phyloP scores from a whole-genome alignment of 2,797 vertebrate genomes.

The Spizella passerina region DNA sequence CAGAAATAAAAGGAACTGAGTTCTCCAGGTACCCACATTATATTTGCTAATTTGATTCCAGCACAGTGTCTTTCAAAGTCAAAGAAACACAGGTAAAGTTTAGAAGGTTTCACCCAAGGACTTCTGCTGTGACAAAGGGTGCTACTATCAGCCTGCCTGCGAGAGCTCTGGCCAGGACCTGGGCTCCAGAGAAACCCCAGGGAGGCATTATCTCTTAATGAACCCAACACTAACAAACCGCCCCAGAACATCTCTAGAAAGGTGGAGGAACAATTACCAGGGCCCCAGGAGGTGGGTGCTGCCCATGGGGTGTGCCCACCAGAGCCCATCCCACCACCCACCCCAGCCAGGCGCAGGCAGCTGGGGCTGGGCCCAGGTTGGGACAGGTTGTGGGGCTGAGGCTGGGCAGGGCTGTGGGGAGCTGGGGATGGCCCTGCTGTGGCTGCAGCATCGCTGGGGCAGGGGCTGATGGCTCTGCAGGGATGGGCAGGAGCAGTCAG shows the following conservation, averaged over 20 bases:
- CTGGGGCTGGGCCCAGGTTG: accelerated
- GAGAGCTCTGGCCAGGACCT: not conserved
- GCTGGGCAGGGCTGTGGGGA: not conserved
- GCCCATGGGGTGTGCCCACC: not conserved
- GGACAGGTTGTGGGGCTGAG: not conserved
- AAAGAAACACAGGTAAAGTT: not conserved
- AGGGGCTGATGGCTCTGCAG: not conserved
- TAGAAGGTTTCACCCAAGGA: not conserved
- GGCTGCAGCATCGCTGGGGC: accelerated
- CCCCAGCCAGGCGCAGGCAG: accelerated
- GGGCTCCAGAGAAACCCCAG: not conserved
- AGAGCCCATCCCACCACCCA: not conserved
- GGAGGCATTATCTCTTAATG: not conserved
- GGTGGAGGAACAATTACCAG: accelerated
- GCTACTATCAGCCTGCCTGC: not conserved
- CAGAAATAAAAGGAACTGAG: slow-evolving; percentile 38
- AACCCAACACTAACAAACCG: accelerated
- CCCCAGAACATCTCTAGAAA: not conserved
- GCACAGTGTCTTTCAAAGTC: slow-evolving; percentile 12
- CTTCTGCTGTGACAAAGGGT: not conserved
- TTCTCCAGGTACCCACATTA: slow-evolving; percentile 1
- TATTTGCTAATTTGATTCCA: slow-evolving; percentile 1
- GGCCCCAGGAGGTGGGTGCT: too few species aligned
- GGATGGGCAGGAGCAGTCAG: not conserved
- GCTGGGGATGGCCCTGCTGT: not conserved